Conservation (phyloP, 2,888 invertebrate genomes). For the Dynastes tityus region DNA sequence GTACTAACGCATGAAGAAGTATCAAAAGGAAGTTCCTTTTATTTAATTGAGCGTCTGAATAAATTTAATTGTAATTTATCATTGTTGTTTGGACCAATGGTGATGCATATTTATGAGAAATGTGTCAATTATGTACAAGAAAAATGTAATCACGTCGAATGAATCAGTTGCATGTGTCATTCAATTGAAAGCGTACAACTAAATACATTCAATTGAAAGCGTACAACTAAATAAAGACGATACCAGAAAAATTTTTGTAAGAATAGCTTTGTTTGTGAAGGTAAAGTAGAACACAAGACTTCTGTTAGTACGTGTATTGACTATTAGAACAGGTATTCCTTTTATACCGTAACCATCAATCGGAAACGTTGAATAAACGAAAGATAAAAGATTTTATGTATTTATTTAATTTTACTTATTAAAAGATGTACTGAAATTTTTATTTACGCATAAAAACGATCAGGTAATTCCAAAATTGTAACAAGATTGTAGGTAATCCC, state of each 20-base stretch:
- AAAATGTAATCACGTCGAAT: constrained; percentile 26
- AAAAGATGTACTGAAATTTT: too few relatives aligned
- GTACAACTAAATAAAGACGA: constrained; percentile 13
- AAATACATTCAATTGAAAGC: constrained; percentile 20
- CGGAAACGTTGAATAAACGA: too few relatives aligned
- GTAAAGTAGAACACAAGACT: too few relatives aligned
- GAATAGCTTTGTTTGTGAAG: neutral
- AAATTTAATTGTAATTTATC: constrained; percentile 39
- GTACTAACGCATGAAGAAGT: neutral
- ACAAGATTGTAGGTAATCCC: too few relatives aligned
- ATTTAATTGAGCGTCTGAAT: constrained; percentile 32
- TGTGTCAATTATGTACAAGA: constrained; percentile 34
- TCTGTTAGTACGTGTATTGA: too few relatives aligned
- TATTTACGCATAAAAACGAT: too few relatives aligned
- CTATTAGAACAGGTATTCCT: too few relatives aligned
- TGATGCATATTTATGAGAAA: constrained; percentile 46
- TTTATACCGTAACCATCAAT: too few relatives aligned
- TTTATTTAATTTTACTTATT: too few relatives aligned
- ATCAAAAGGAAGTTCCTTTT: constrained; percentile 24
- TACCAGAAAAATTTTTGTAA: constrained; percentile 1
- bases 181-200: constrained; percentile 7
- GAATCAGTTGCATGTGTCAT: constrained; percentile 45
- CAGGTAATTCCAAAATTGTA: too few relatives aligned
- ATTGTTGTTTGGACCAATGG: constrained; percentile 8
- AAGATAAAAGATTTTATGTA: too few relatives aligned